Evolutionary conservation across 1,140 invertebrate species (phyloP).

Genomic region (Drosophila orosa): DNA sequence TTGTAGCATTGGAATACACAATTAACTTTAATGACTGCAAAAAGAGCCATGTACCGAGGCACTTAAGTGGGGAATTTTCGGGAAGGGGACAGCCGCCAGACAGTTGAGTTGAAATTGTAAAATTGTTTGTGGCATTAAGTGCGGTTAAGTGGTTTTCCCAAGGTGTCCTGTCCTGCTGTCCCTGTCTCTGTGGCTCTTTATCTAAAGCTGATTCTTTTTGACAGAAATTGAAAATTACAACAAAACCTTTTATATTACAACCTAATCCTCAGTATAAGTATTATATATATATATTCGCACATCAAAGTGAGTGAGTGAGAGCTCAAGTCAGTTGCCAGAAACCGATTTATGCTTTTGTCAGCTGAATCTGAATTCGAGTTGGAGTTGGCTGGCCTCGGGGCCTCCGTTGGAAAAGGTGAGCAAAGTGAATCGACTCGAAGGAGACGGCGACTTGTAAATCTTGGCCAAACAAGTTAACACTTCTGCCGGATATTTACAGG

Average conservation of each 20-base stretch:
- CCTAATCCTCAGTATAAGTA: background rate
- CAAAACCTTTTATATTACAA: slow-evolving; percentile 28
- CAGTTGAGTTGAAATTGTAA: slow-evolving; percentile 56
- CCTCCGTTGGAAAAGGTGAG: slow-evolving; percentile 23
- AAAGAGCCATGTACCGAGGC: slow-evolving; percentile 61
- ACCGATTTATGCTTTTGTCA: slow-evolving; percentile 79
- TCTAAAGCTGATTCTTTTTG: slow-evolving; percentile 44
- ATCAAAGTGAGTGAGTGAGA: slow-evolving; percentile 54
- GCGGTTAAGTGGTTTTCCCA: slow-evolving; percentile 71
- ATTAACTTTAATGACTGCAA: slow-evolving; percentile 78
- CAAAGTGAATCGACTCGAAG: background rate
- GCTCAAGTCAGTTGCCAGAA: slow-evolving; percentile 68
- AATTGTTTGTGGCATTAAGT: slow-evolving; percentile 57
- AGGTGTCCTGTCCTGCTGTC: slow-evolving; percentile 43
- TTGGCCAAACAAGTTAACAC: slow-evolving; percentile 75
- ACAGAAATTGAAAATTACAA: slow-evolving; percentile 78
- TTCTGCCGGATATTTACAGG: slow-evolving; percentile 32
- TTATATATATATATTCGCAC: slow-evolving; percentile 11
- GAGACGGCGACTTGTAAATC: slow-evolving; percentile 63
- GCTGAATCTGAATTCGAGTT: slow-evolving; percentile 21
- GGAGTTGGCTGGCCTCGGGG: slow-evolving; percentile 24
- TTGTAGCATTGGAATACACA: slow-evolving; percentile 48
- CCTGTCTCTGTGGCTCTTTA: slow-evolving; percentile 15
- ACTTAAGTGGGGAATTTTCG: slow-evolving; percentile 27
- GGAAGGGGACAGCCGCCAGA: slow-evolving; percentile 25